Evolutionary conservation across 2,888 invertebrate genomes (phyloP), one percentile per base, ranked within the genome.

Genomic region (Pseudococcus jackbeardsleyi): DNA sequence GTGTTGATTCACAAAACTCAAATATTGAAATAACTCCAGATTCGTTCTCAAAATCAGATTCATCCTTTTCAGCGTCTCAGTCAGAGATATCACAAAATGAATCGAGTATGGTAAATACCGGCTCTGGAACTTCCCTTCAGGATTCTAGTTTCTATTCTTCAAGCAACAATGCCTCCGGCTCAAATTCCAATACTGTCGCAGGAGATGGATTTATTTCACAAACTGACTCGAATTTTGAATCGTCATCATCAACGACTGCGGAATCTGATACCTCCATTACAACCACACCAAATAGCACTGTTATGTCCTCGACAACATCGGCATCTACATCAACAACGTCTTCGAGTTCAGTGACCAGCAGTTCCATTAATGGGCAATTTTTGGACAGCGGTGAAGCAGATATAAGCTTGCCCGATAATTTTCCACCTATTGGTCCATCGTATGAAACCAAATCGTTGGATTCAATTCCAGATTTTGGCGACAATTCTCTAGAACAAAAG

Each of bases 31-130:
- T 82, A 42, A 46, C 79, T 0, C 39, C 39, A 11, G 42, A 42
- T 82, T 82, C 79, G 17, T 82, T 42, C 46, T 82, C 79, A 1
- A 46, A 82, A 46, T 82, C 79, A 46, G 79, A 82, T 46, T 42
- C 79, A 11, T 46, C 39, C 0, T 22, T 82, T 19, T 6, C 79
- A 19, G 46, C 46, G 46, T 82, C 79, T 46, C 42, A 82, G 22
- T 33, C 42, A 4, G 79, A 82, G 12, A 9, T 46, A 46, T 82
- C 79, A 82, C 42, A 82, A 82, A 46, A n/a, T 46, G 79, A 42
- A 3, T 82, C 79, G 0, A 82, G 46, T 19, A 17, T 82, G 5
- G 46, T 82, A 11, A 19, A n/a, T 12, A 82, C 19, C 11, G 46
- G 46, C 4, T 8, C 19, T 46, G 46, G 46, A 11, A 22, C 19